Evolutionary conservation across 1,140 invertebrate species (phyloP), one percentile per base, ranked within the genome.

Genomic region (Zelostemma sp.): DNA sequence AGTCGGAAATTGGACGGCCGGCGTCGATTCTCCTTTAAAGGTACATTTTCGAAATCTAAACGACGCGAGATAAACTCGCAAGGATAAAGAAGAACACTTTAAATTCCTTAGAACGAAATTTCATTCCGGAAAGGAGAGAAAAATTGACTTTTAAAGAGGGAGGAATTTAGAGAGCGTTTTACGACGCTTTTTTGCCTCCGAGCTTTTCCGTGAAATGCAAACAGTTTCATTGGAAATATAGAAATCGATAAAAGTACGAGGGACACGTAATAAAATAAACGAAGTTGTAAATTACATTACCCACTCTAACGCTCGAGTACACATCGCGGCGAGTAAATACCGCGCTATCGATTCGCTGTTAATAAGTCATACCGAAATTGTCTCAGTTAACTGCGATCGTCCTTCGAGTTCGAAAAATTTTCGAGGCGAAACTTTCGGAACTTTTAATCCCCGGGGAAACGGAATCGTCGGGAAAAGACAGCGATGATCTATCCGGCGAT

Each of bases 1-100:
- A 0, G 17, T 81, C 31, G 83, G 76, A 18, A 73, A 50, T n/a
- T 85, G 83, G 83, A 59, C 73, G 2, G 74, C 80, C 35, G 77
- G 79, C 0, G 65, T 80, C 16, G 53, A 75, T 0, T 25, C 59
- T 4, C 18, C 58, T 0, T 66, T 84, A 17, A 54, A 79, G 68
- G 84, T 77, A 63, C 64, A 58, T 72, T 28, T 18, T 51, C 25
- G 3, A 18, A 18, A 46, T 46, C 17, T 11, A 11, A 17, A 11
- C 9, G 3, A 25, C 21, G 21, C 21, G 21, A 3, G 21, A 8
- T 8, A 25, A 25, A 25, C 8, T 25, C 41, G 11, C n/a, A 40
- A 40, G 11, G 35, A 2, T 5, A 40, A 40, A n/a, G 35, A 3
- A 5, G 35, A 40, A 16, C 41, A 8, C 8, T 25, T 25, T 25